Conservation (phyloP, 2,888 invertebrate genomes). For the Rhagium mordax region DNA sequence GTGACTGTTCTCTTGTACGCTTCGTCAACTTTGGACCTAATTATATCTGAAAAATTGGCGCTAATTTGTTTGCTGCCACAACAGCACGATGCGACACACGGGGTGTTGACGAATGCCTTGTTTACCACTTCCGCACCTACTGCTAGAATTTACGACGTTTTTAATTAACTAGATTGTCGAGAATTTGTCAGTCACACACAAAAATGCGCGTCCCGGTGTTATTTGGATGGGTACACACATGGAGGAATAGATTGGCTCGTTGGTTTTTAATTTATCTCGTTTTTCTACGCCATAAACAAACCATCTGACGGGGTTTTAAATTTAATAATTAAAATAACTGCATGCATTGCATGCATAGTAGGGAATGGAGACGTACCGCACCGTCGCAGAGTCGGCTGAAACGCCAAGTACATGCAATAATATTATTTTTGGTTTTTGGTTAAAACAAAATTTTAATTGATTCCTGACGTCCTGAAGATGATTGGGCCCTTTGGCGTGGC, state of each 20-base stretch:
- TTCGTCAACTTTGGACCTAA: slow-evolving; percentile 62
- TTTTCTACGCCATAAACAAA: neutral
- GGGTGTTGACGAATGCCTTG: slow-evolving; percentile 57
- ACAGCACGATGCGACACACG: slow-evolving; percentile 46
- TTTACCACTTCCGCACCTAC: slow-evolving; percentile 54
- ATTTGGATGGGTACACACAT: neutral
- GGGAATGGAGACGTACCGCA: neutral
- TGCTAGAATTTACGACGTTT: slow-evolving; percentile 46
- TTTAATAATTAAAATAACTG: neutral
- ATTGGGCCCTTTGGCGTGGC: too few species aligned
- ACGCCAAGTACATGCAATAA: too few species aligned
- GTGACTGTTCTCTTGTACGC: slow-evolving; percentile 51
- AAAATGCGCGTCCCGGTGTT: slow-evolving; percentile 30
- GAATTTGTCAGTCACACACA: slow-evolving; percentile 28
- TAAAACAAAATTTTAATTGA: too few species aligned
- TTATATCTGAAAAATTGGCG: slow-evolving; percentile 65
- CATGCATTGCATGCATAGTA: neutral
- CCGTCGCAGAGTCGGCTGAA: too few species aligned
- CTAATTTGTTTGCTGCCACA: slow-evolving; percentile 61
- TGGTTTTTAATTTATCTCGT: slow-evolving; percentile 9
- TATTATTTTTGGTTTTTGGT: too few species aligned
- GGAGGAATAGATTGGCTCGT: neutral
- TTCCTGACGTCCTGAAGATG: too few species aligned
- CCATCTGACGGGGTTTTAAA: neutral
- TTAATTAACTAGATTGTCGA: slow-evolving; percentile 49